A percentile compares a stretch with the other conserved stretches of the same genome.
These are phyloP conservation scores for Gila robusta DNA, from an alignment of 2,797 vertebrate species.

Conservation along the genomic window DNA sequence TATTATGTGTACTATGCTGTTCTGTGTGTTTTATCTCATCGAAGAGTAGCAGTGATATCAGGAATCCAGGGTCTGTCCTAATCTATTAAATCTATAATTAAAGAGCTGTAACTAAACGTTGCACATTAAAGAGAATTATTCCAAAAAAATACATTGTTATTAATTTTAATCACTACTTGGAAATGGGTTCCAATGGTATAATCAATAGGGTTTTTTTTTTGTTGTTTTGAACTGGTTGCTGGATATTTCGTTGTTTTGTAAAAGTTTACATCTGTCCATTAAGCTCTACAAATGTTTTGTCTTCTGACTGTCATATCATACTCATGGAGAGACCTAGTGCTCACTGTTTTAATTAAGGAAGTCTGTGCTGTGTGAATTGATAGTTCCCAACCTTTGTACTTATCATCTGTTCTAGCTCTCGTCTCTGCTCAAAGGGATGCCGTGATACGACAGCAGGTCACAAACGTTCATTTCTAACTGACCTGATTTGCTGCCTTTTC, in stretches of 20 bases:
- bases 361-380: constrained; percentile 36
- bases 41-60: constrained; percentile 38
- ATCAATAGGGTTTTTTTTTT: not conserved
- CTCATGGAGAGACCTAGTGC: constrained; percentile 38
- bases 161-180: constrained; percentile 3
- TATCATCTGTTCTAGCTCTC: constrained; percentile 36
- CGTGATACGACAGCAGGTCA: constrained; percentile 19
- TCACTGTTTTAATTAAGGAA: constrained; percentile 50
- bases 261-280: not conserved
- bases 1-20: constrained; percentile 25
- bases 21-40: constrained; percentile 42
- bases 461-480: constrained; percentile 21
- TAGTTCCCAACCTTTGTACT: constrained; percentile 39
- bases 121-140: constrained; percentile 21
- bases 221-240: not conserved
- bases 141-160: not conserved
- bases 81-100: constrained; percentile 37
- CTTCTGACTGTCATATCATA: constrained; percentile 33
- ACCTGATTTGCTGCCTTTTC: constrained; percentile 3
- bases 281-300: constrained; percentile 22
- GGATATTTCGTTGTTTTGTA: not conserved
- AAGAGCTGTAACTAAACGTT: constrained; percentile 41
- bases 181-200: constrained; percentile 4
- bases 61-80: constrained; percentile 37
- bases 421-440: constrained; percentile 29